Evolutionary conservation across 2,888 invertebrate species (phyloP).

Genomic region (Prosopocoilus inquinatus): DNA sequence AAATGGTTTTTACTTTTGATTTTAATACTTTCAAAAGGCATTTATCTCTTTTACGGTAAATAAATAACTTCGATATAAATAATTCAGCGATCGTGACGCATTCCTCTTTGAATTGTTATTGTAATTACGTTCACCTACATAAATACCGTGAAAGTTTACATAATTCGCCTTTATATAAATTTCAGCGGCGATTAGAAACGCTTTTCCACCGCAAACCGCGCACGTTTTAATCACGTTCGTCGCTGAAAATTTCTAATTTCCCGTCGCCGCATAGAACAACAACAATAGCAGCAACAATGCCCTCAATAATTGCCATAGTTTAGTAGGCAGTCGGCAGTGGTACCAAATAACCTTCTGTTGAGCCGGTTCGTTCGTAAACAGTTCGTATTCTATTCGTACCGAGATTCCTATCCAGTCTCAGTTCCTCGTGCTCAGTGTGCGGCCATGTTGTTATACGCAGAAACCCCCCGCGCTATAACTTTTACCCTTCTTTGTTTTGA

Average conservation of each 20-base stretch:
- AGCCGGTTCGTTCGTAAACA: constrained; percentile 8
- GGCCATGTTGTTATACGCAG: constrained; percentile 29
- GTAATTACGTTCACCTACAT: not conserved
- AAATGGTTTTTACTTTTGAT: too few relatives aligned
- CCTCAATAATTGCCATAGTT: constrained; percentile 3
- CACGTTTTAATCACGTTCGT: not conserved
- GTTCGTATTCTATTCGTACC: constrained; percentile 9
- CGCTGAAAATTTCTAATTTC: not conserved
- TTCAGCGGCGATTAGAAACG: not conserved
- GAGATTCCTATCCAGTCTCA: constrained; percentile 26
- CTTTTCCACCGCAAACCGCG: not conserved
- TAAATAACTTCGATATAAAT: too few relatives aligned
- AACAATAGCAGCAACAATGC: not conserved
- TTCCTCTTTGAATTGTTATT: too few relatives aligned
- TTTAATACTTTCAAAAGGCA: too few relatives aligned
- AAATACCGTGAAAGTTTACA: constrained; percentile 2
- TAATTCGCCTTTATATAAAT: not conserved
- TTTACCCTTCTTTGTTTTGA: constrained; percentile 25
- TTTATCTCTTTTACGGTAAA: too few relatives aligned
- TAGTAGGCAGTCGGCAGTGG: not conserved
- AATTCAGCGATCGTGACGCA: too few relatives aligned
- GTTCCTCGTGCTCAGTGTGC: constrained; percentile 25
- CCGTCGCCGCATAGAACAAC: not conserved
- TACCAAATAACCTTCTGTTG: constrained; percentile 8
- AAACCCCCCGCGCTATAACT: constrained; percentile 23